These are phyloP conservation scores for Pangasius larnaudii DNA, from an alignment of 2,797 vertebrate genomes.

Conservation along the genomic window DNA sequence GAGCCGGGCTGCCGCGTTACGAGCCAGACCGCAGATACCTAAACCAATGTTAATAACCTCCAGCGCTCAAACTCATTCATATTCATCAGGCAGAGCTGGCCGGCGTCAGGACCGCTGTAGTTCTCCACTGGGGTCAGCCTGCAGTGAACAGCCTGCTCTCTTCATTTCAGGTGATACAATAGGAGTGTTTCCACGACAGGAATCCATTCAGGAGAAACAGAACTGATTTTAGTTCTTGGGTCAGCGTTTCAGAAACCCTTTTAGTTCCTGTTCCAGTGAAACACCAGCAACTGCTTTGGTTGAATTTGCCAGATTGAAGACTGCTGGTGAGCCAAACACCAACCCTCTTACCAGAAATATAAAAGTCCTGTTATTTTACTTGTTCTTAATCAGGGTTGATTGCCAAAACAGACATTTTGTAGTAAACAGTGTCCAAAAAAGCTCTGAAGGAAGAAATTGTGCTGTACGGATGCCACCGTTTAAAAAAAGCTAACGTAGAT, in stretches of 20 bases:
- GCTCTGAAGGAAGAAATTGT: not conserved
- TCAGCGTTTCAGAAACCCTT: not conserved
- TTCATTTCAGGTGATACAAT: not conserved
- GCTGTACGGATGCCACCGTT: not conserved
- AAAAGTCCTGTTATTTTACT: not conserved
- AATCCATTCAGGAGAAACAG: not conserved
- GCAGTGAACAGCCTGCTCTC: not conserved
- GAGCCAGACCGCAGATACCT: constrained; percentile 36
- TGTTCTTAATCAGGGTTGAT: not conserved
- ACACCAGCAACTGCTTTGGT: not conserved
- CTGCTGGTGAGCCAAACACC: too few species aligned
- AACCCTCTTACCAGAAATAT: not conserved
- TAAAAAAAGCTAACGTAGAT: not conserved
- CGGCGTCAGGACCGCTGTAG: not conserved
- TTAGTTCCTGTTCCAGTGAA: not conserved
- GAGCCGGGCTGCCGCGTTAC: not conserved
- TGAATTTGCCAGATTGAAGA: not conserved
- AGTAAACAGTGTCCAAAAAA: not conserved
- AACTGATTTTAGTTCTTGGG: not conserved
- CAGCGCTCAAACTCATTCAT: constrained; percentile 41
- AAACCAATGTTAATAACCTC: constrained; percentile 49
- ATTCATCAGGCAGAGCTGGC: constrained; percentile 49
- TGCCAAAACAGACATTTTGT: not conserved
- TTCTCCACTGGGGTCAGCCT: not conserved
- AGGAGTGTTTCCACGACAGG: not conserved